Evolutionary conservation across 1,140 invertebrate species (phyloP).

Genomic region (Drosophila simulans): DNA sequence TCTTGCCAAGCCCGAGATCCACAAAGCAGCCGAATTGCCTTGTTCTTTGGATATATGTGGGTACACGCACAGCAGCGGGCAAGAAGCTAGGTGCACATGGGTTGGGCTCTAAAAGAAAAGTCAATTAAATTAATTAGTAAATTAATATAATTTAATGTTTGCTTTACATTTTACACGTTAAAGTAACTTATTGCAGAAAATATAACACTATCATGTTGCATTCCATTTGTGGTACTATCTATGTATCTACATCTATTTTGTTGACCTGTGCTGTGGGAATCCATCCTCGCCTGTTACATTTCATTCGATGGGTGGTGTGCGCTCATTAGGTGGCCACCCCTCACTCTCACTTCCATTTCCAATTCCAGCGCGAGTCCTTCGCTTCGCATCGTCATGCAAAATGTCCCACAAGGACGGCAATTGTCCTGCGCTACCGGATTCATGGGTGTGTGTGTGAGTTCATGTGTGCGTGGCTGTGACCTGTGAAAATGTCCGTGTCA

Average conservation of each 20-base stretch:
- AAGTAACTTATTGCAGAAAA: background rate
- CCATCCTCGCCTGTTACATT: constrained; percentile 40
- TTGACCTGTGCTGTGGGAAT: constrained; percentile 8
- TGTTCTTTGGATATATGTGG: background rate
- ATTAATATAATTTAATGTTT: too few species aligned
- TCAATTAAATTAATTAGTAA: too few species aligned
- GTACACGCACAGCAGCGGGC: background rate
- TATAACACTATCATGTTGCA: background rate
- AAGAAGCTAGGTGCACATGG: background rate
- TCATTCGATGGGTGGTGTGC: constrained; percentile 65
- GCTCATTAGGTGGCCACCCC: constrained; percentile 65
- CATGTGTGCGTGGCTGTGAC: constrained; percentile 38
- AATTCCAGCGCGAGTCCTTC: constrained; percentile 10
- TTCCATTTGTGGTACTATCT: too few species aligned
- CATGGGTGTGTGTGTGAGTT: constrained; percentile 8
- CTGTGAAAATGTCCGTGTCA: constrained; percentile 73
- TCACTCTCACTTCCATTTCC: background rate
- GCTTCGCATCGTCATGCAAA: constrained; percentile 52
- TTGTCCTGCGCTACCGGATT: constrained; percentile 49
- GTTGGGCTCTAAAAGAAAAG: too few species aligned
- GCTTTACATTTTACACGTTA: background rate
- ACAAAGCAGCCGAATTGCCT: constrained; percentile 28
- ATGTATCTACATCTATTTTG: too few species aligned
- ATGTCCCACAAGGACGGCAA: constrained; percentile 70
- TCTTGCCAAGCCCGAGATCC: constrained; percentile 23